Conservation (phyloP, 2,113 vertebrate species). For the Sclerurus mexicanus region DNA sequence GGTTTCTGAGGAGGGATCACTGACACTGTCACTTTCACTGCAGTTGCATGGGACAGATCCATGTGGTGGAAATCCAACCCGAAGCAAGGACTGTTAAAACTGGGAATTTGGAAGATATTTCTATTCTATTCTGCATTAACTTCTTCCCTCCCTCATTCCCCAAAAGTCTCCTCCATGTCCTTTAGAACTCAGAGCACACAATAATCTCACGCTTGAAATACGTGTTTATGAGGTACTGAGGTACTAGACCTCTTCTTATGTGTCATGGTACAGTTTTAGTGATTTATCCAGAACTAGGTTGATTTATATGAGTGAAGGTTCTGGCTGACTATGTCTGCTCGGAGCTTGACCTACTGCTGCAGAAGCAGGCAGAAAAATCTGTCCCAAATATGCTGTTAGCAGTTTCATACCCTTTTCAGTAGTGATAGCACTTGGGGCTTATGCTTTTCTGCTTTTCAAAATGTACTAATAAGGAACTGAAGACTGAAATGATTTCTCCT, state of each 20-base stretch:
- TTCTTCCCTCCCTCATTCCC: background rate
- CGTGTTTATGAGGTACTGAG: background rate
- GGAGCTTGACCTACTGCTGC: background rate
- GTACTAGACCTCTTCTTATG: background rate
- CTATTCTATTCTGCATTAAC: background rate
- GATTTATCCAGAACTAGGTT: background rate
- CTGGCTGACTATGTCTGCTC: background rate
- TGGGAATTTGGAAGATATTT: background rate
- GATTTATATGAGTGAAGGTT: background rate
- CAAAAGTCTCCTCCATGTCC: background rate
- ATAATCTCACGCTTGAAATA: background rate
- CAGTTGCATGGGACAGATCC: background rate
- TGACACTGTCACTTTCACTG: fast-evolving
- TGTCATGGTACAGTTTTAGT: background rate
- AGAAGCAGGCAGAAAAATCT: background rate
- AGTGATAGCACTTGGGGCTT: background rate
- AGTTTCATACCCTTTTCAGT: background rate
- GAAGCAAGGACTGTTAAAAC: background rate
- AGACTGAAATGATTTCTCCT: background rate
- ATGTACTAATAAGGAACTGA: background rate
- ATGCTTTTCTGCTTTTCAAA: background rate
- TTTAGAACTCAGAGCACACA: background rate
- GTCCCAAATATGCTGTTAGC: background rate
- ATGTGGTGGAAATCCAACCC: background rate
- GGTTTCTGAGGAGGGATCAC: background rate